Evolutionary conservation across 2,113 vertebrate species (phyloP), one percentile per base, ranked within the genome.

Genomic region (Ancistrus triradiatus): DNA sequence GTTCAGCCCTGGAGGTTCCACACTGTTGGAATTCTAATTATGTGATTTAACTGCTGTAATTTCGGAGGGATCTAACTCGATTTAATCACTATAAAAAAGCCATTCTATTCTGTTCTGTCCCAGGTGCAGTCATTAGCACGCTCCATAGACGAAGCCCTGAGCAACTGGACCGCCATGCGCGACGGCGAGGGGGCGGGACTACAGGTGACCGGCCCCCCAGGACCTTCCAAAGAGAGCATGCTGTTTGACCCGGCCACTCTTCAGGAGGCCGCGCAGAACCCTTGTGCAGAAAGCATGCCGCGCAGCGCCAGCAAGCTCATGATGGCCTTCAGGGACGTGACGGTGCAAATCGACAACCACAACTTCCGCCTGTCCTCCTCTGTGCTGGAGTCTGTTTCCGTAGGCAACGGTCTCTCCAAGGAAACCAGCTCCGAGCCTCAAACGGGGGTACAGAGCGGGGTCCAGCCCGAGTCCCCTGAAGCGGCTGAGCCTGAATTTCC

Each of bases 301-400:
- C 92, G 89, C 69, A 93, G 93, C 44, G 87, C 93, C 75, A 90
- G 95, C 75, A 96, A 95, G 2, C 88, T 98, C 69, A 95, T 98
- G 88, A 97, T 98, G 96, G 96, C 95, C 64, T 97, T 98, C 85
- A 88, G 93, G 62, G 95, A 98, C 0, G 96, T 98, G 73, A 98
- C 95, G 0, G 95, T 98, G 63, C 96, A 98, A 82, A 97, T 98
- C 0, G 96, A 97, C 85, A 94, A 87, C 84, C 92, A 94, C 75
- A 98, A 94, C 77, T 95, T 97, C 81, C 96, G 92, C 9, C 92
- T 97, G 64, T 97, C 96, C 43, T 94, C 96, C 0, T 90, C 96
- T 73, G 85, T 88, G 52, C 80, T 88, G 43, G 87, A 88, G 6
- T 86, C 88, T 33, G 92, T 87, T 75, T 91, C 91, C 6, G 85